Conservation (phyloP, 2,888 invertebrate genomes). For the Lepidonotus clava region DNA sequence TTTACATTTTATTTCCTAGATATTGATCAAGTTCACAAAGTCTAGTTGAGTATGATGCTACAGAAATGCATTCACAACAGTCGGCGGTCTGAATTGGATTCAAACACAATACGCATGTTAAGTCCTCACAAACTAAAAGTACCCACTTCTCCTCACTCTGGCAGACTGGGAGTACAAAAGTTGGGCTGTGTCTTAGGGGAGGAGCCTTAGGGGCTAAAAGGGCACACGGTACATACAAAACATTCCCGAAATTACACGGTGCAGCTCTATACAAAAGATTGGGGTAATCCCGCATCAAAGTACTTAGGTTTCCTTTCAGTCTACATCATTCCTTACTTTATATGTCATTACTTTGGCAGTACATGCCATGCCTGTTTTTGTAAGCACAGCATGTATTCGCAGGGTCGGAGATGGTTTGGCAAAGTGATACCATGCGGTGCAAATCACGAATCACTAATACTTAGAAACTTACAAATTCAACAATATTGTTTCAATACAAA, state of each 20-base stretch:
- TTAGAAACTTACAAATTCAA: background rate
- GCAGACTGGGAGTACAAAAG: no score
- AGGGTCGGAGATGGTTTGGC: no score
- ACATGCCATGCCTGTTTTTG: no score
- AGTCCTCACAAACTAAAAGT: background rate
- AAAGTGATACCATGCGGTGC: no score
- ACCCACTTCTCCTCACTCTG: no score
- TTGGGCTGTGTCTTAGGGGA: no score
- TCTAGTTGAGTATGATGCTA: conserved; percentile 9
- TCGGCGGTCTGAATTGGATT: conserved; percentile 10
- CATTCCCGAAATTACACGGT: background rate
- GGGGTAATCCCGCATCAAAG: background rate
- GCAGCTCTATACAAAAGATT: background rate
- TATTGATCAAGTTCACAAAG: conserved; percentile 33
- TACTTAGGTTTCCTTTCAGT: background rate
- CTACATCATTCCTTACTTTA: no score
- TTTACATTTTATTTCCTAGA: conserved; percentile 43
- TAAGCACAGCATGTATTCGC: no score
- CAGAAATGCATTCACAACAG: conserved; percentile 26
- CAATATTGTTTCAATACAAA: conserved; percentile 23
- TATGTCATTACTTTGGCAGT: no score
- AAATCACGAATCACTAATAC: no score
- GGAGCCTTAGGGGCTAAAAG: no score
- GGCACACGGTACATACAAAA: background rate
- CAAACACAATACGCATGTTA: background rate